Evolutionary conservation across 92 coral and sea anemone genomes (phyloP).

Genomic region (Siderastrea radians): DNA sequence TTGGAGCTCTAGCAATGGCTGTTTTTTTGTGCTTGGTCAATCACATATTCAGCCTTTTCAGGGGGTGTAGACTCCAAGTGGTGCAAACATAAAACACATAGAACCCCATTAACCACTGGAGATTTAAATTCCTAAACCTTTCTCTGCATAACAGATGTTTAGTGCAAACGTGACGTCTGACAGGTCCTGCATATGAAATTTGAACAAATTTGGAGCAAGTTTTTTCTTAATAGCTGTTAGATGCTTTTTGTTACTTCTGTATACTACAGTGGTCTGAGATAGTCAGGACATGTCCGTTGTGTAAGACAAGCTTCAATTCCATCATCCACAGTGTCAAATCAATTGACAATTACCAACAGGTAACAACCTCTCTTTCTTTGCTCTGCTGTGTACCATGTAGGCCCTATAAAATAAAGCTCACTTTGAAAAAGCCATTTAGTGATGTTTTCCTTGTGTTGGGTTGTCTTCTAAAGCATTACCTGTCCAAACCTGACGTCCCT

Average conservation of each 20-base stretch:
- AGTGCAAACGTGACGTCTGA: neutral
- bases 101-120: no score
- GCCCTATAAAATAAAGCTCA: neutral
- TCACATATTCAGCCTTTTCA: no score
- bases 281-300: slow-evolving; percentile 92
- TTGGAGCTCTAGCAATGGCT: no score
- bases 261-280: slow-evolving; percentile 99
- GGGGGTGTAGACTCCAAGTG: no score
- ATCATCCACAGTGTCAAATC: slow-evolving; percentile 97
- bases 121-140: no score
- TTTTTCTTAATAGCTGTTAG: slow-evolving; percentile 70
- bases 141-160: neutral
- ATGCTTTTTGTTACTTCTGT: slow-evolving; percentile 99
- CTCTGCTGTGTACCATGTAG: neutral
- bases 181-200: neutral
- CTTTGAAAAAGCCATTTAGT: neutral
- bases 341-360: slow-evolving; percentile 95
- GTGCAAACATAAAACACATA: no score
- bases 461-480: slow-evolving; percentile 67
- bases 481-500: slow-evolving; percentile 40
- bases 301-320: slow-evolving; percentile 89
- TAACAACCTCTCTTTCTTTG: neutral
- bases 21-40: no score
- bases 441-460: neutral
- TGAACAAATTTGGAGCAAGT: no score